Evolutionary conservation across 53 echinoderm and acorn worm species (phyloP), one percentile per base, ranked within the genome.

Genomic region (Astropecten irregularis): DNA sequence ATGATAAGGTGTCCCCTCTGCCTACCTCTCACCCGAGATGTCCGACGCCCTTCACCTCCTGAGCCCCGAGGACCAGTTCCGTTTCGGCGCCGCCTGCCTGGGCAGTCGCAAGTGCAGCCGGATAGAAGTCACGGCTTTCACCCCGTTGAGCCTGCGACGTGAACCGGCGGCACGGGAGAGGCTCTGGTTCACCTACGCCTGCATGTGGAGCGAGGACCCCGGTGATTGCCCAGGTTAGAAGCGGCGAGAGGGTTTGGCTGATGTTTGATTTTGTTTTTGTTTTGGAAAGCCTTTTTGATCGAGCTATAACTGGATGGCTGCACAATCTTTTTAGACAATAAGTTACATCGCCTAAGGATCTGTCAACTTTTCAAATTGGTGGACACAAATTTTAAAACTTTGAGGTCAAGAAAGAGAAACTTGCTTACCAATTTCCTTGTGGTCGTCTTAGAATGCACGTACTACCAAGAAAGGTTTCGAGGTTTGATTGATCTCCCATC

Each of bases 141-240:
- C 77, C 2, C 88, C 85, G 90, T 54, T 71, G 47, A 85, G 85
- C 22, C 48, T 49, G 29, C 53, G 68, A 61, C 83, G 68, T 11
- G 55, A 88, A 18, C 44, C 48, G 0, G 82, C 55, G 9, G 88
- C 73, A 7, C 73, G 85, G 85, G 70, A 83, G 1, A 87, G 94
- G 30, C 94, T 96, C 67, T 96, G 97, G 97, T 47, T 85, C 60
- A 90, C 85, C 26, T 96, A 96, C 56, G 34, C 63, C 36, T 96
- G 97, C 53, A 70, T 86, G 4, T 61, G 68, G 60, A 73, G 37
- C 33, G 82, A 90, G n/a, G 62, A 92, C 54, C 40, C 58, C 3
- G 11, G 22, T 3, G 86, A 85, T 10, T 96, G 97, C 29, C 97
- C 97, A 82, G 94, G 97, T 96, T 52, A 30, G 85, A 47, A 9